These are phyloP conservation scores for Drosophila hydei DNA, from an alignment of 1,140 invertebrate genomes.

Conservation along the genomic window DNA sequence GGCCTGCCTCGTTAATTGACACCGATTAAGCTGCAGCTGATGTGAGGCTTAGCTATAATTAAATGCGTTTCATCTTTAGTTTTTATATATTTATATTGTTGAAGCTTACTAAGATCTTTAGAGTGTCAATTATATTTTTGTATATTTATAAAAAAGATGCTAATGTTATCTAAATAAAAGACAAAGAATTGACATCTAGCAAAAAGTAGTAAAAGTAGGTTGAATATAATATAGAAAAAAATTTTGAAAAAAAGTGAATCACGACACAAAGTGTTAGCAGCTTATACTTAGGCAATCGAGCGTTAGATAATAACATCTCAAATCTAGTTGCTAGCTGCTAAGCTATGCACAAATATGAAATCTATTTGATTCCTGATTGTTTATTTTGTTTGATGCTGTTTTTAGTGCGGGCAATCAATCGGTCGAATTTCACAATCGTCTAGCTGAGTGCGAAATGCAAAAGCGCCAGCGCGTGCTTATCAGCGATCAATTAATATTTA, in stretches of 20 bases:
- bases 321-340: neutral
- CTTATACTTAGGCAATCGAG: neutral
- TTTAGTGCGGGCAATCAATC: conserved; percentile 20
- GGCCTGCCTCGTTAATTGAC: neutral
- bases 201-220: too few relatives aligned
- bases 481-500: conserved; percentile 82
- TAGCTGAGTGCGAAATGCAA: conserved; percentile 44
- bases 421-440: conserved; percentile 16
- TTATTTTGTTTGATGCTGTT: conserved; percentile 1
- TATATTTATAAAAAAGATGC: too few relatives aligned
- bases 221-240: too few relatives aligned
- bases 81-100: too few relatives aligned
- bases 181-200: too few relatives aligned
- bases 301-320: neutral
- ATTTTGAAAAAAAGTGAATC: too few relatives aligned
- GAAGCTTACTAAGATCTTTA: too few relatives aligned
- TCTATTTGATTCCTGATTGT: conserved; percentile 5
- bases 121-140: too few relatives aligned
- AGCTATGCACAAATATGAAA: neutral
- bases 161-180: too few relatives aligned
- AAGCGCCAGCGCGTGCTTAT: conserved; percentile 66
- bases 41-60: conserved; percentile 3
- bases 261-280: neutral
- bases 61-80: too few relatives aligned
- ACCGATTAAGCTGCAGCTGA: neutral